Conservation (phyloP, 1,140 invertebrate genomes). For the Achroia grisella region DNA sequence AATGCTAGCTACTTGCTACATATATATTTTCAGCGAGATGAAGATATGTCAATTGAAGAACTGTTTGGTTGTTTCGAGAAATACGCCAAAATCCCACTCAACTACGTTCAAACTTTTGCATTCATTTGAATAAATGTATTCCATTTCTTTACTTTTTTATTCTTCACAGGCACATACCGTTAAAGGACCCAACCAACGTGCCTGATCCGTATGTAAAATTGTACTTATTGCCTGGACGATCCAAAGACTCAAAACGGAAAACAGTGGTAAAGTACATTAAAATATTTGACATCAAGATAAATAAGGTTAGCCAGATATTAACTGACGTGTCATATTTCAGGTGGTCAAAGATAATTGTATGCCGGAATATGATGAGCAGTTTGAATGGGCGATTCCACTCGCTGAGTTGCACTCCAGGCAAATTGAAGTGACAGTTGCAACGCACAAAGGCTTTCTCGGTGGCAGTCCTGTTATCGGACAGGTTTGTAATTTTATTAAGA, state of each 20-base stretch:
- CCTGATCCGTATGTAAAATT: conserved; percentile 97
- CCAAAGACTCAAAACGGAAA: conserved; percentile 92
- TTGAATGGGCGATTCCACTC: conserved; percentile 87
- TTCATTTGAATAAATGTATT: too few species aligned
- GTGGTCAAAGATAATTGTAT: conserved; percentile 92
- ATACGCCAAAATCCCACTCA: too few species aligned
- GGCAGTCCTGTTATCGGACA: conserved; percentile 88
- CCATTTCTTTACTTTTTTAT: conserved; percentile 11
- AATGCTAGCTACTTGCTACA: too few species aligned
- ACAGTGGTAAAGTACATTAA: conserved; percentile 78
- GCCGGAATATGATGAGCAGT: conserved; percentile 93
- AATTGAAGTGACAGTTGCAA: conserved; percentile 87
- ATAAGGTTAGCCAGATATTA: too few species aligned
- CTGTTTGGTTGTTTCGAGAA: too few species aligned
- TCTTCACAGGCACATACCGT: conserved; percentile 83
- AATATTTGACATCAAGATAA: too few species aligned
- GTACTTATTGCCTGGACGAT: conserved; percentile 90
- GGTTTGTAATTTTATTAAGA: conserved; percentile 55
- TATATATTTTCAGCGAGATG: too few species aligned
- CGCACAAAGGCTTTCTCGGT: conserved; percentile 86
- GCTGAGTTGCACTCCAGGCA: conserved; percentile 82
- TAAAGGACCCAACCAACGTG: conserved; percentile 90
- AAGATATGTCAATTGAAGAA: too few species aligned
- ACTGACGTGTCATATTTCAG: too few species aligned
- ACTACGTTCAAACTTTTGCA: too few species aligned